Evolutionary conservation across 2,113 vertebrate species (phyloP).

Genomic region (Agelaius phoeniceus): DNA sequence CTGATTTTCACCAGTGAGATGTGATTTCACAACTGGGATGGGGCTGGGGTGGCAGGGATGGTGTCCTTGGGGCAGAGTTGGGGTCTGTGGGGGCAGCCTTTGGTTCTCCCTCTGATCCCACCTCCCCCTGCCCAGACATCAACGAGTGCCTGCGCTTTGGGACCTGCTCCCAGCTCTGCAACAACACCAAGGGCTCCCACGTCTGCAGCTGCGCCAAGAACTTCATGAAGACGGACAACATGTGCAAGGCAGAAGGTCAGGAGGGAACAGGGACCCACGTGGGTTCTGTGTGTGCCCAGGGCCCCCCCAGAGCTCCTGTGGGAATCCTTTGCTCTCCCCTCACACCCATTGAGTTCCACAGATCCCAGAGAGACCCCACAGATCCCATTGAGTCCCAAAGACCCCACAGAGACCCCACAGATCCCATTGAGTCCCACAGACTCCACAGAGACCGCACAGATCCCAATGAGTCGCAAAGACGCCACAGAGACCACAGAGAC

Average conservation of each 20-base stretch:
- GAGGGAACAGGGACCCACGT: rapidly evolving
- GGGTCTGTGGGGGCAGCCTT: no score
- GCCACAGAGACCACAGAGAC: no score
- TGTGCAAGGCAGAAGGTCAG: slow-evolving; percentile 94
- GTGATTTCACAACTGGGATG: neutral
- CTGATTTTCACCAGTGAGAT: neutral
- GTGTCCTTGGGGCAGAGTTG: neutral
- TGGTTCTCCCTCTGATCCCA: rapidly evolving
- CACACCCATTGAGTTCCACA: no score
- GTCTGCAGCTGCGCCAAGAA: slow-evolving; percentile 93
- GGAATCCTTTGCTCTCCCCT: neutral
- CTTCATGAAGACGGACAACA: slow-evolving; percentile 89
- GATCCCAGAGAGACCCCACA: no score
- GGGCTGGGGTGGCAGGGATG: rapidly evolving
- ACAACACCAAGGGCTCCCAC: slow-evolving; percentile 94
- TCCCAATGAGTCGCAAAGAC: no score
- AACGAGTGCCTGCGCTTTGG: slow-evolving; percentile 92
- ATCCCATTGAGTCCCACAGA: no score
- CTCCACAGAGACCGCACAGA: no score
- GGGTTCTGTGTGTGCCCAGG: no score
- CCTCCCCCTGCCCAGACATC: slow-evolving; percentile 73
- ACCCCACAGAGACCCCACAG: no score
- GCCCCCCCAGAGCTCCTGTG: rapidly evolving
- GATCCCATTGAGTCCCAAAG: no score
- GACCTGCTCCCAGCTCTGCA: slow-evolving; percentile 93